These are phyloP conservation scores for Orchestia grillus DNA, from an alignment of 1,140 invertebrate species.

Conservation along the genomic window DNA sequence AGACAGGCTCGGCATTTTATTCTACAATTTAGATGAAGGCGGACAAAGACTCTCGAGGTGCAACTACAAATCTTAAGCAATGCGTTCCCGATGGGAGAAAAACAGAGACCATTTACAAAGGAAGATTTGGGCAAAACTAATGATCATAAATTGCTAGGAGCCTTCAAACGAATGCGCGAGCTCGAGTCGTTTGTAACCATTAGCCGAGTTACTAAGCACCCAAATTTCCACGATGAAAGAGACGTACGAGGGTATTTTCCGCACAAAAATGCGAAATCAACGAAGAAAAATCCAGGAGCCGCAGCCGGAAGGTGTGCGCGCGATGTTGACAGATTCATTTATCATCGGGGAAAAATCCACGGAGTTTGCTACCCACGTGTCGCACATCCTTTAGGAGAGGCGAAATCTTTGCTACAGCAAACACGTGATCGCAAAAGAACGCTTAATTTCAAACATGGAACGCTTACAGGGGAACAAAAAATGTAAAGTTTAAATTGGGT, in stretches of 20 bases:
- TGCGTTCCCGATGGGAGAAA: not conserved
- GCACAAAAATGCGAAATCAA: not conserved
- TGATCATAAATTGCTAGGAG: conserved; percentile 1
- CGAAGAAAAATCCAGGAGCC: not conserved
- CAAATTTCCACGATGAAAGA: not conserved
- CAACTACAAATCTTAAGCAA: not conserved
- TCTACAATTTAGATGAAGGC: not conserved
- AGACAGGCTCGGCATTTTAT: not conserved
- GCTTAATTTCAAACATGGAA: not conserved
- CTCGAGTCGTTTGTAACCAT: not conserved
- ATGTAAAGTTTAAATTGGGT: not conserved
- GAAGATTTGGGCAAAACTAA: not conserved
- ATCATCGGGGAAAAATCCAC: not conserved
- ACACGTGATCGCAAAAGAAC: not conserved
- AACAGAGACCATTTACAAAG: not conserved
- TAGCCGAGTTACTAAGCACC: not conserved
- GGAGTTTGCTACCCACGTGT: not conserved
- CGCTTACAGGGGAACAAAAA: not conserved
- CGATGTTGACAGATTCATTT: not conserved
- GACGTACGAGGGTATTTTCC: not conserved
- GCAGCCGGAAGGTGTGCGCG: not conserved
- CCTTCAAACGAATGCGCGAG: conserved; percentile 5
- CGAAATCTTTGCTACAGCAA: not conserved
- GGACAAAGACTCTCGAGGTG: not conserved
- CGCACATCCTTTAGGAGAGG: not conserved